Evolutionary conservation across 2,888 invertebrate genomes (phyloP).

Genomic region (Daptonema setosum): DNA sequence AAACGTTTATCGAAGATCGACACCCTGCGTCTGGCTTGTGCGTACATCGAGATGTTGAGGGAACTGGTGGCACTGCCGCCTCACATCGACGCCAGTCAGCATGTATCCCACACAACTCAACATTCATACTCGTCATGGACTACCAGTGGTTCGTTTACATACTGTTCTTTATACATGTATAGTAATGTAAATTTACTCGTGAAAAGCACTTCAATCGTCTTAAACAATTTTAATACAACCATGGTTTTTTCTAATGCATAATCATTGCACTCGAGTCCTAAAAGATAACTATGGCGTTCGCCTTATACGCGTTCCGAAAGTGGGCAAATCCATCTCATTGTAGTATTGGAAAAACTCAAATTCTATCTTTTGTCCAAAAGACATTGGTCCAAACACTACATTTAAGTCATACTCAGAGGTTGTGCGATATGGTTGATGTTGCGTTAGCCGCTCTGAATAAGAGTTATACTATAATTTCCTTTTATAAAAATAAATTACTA

Average conservation of each 20-base stretch:
- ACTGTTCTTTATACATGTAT: not conserved
- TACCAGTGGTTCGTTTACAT: constrained; percentile 52
- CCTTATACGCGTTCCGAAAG: too few species aligned
- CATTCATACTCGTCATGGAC: too few species aligned
- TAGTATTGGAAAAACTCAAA: too few species aligned
- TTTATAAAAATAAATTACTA: too few species aligned
- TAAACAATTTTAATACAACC: too few species aligned
- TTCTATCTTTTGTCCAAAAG: not conserved
- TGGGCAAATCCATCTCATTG: too few species aligned
- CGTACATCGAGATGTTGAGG: constrained; percentile 70
- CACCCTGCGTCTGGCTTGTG: constrained; percentile 81
- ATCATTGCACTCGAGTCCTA: too few species aligned
- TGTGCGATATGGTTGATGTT: not conserved
- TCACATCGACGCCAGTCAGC: constrained; percentile 70
- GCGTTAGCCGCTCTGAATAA: not conserved
- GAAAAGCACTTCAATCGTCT: constrained; percentile 12
- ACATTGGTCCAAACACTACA: not conserved
- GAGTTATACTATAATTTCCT: not conserved
- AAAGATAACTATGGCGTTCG: too few species aligned
- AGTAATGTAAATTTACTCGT: too few species aligned
- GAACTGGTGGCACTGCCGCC: constrained; percentile 42
- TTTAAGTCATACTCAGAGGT: too few species aligned
- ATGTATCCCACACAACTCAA: constrained; percentile 77
- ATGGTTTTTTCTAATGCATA: too few species aligned
- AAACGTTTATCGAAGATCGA: constrained; percentile 94